A percentile compares a stretch with the other conserved stretches of the same genome.
phyloP scores from a whole-genome alignment of 2,888 invertebrate genomes.

The Mamestra brassicae region DNA sequence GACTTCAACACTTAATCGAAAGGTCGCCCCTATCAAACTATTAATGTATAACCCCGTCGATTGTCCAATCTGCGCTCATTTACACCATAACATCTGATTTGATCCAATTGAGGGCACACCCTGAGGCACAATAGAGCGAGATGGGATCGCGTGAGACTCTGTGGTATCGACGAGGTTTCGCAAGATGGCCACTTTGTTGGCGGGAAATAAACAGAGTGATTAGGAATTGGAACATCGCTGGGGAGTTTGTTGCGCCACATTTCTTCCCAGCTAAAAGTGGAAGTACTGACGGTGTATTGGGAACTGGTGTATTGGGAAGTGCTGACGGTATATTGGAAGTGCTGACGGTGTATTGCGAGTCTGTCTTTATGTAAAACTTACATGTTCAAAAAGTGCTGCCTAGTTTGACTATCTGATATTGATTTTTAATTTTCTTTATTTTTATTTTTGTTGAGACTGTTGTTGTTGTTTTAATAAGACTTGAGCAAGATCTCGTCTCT shows the following conservation, averaged over 20 bases:
- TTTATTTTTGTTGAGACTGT: not conserved
- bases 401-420: too few relatives aligned
- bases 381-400: too few relatives aligned
- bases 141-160: constrained; percentile 61
- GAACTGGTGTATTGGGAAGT: too few relatives aligned
- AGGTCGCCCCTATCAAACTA: not conserved
- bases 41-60: not conserved
- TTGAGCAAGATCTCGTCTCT: not conserved
- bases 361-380: too few relatives aligned
- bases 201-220: constrained; percentile 42
- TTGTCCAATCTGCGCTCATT: constrained; percentile 22
- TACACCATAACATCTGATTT: constrained; percentile 29
- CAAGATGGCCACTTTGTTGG: constrained; percentile 32
- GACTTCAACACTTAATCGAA: not conserved
- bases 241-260: too few relatives aligned
- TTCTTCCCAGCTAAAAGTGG: too few relatives aligned
- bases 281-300: too few relatives aligned
- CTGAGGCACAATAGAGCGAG: constrained; percentile 46
- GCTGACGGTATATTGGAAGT: too few relatives aligned
- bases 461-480: not conserved
- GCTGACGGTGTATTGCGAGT: too few relatives aligned
- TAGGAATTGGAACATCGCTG: constrained; percentile 11
- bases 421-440: not conserved
- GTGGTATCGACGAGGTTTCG: constrained; percentile 37
- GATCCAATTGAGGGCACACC: constrained; percentile 40